Evolutionary conservation across 2,113 vertebrate species (phyloP).

Genomic region (Rhabdomys dilectus): DNA sequence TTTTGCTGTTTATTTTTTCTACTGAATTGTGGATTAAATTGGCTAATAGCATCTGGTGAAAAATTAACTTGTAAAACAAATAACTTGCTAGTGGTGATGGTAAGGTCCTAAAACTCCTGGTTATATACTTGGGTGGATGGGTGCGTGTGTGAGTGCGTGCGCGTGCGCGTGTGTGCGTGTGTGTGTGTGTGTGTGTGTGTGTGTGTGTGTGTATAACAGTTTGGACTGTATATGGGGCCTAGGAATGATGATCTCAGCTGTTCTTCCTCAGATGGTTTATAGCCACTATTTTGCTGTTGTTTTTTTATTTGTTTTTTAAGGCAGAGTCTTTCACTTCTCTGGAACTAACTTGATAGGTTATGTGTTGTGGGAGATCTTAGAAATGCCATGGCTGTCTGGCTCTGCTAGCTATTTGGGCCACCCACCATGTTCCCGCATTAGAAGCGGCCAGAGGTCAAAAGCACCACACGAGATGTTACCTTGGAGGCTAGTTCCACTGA

Average conservation of each 20-base stretch:
- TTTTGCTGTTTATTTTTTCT: neutral
- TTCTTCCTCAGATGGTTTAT: neutral
- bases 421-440: no score
- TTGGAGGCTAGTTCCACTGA: no score
- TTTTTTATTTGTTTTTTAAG: neutral
- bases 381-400: no score
- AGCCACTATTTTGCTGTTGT: no score
- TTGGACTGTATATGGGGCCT: neutral
- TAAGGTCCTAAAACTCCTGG: neutral
- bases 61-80: neutral
- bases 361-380: no score
- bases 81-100: neutral
- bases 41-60: neutral
- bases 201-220: no score
- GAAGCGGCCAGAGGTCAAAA: no score
- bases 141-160: no score
- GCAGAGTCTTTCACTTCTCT: neutral
- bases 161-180: no score
- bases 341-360: neutral
- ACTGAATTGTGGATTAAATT: neutral
- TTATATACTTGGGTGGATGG: neutral
- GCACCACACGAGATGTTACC: no score
- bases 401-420: no score
- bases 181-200: no score
- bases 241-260: neutral